Percentiles rank a stretch among this genome's conserved stretches.
Conservation (phyloP, 2,797 vertebrate species). For the Dipus sagitta region DNA sequence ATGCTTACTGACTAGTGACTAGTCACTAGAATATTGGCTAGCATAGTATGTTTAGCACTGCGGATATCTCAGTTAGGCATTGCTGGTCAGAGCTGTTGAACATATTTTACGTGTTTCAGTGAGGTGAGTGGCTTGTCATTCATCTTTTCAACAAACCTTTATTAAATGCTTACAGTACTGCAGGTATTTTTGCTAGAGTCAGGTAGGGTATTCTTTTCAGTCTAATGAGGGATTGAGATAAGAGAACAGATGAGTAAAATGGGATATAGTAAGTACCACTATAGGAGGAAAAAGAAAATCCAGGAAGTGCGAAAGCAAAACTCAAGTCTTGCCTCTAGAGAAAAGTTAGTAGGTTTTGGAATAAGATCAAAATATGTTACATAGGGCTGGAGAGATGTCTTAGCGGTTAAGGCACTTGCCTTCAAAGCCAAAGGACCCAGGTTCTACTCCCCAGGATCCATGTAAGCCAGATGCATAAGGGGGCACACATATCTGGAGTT, state of each 20-base stretch:
- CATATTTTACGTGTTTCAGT: conserved; percentile 53
- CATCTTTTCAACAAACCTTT: conserved; percentile 5
- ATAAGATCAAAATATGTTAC: too few species aligned
- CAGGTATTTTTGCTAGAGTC: background rate
- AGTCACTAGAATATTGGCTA: background rate
- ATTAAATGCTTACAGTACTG: background rate
- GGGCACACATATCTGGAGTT: too few species aligned
- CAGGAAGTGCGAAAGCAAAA: conserved; percentile 43
- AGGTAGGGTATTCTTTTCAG: conserved; percentile 21
- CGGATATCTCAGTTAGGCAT: background rate
- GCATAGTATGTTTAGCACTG: conserved; percentile 11
- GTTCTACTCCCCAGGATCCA: too few species aligned
- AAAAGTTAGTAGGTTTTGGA: background rate
- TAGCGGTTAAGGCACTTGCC: too few species aligned
- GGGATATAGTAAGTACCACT: background rate
- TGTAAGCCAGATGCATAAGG: too few species aligned
- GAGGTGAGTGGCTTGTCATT: conserved; percentile 29
- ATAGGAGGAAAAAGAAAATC: background rate
- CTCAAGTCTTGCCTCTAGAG: background rate
- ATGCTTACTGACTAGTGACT: background rate
- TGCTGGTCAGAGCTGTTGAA: background rate
- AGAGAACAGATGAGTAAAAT: conserved; percentile 16
- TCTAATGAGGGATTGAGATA: background rate
- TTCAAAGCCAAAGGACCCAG: too few species aligned
- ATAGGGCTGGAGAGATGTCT: too few species aligned